Evolutionary conservation across 2,113 vertebrate genomes (phyloP).

Genomic region (Coreoperca whiteheadi): DNA sequence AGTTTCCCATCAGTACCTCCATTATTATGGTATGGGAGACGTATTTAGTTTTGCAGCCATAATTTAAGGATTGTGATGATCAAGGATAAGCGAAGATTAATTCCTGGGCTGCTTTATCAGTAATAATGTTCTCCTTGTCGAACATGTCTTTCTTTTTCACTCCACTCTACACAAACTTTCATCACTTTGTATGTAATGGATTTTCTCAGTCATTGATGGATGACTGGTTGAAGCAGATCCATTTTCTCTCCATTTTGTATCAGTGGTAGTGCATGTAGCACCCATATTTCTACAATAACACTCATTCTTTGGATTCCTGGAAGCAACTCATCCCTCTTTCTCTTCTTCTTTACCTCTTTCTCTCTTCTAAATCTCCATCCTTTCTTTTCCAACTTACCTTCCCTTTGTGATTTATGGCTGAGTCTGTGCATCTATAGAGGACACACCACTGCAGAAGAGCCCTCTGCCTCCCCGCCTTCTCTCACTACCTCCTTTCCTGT

Average conservation of each 20-base stretch:
- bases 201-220: constrained; percentile 41
- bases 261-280: constrained; percentile 6
- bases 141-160: constrained; percentile 33
- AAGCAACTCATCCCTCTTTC: constrained; percentile 30
- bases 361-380: constrained; percentile 2
- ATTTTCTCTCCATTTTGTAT: constrained; percentile 32
- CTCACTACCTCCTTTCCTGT: constrained; percentile 36
- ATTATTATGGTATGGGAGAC: constrained; percentile 10
- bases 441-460: constrained; percentile 73
- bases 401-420: constrained; percentile 55
- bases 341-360: neutral
- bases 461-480: constrained; percentile 33
- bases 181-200: constrained; percentile 44
- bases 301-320: constrained; percentile 14
- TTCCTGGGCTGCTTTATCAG: neutral
- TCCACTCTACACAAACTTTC: constrained; percentile 30
- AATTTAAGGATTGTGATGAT: constrained; percentile 6
- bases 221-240: constrained; percentile 36
- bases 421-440: constrained; percentile 59
- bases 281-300: constrained; percentile 14
- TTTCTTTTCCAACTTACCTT: constrained; percentile 34
- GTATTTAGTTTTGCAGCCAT: constrained; percentile 15
- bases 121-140: constrained; percentile 13
- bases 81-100: constrained; percentile 14
- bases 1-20: constrained; percentile 46